phyloP scores from a whole-genome alignment of 2,113 vertebrate genomes.

The Syngnathoides biaculeatus region DNA sequence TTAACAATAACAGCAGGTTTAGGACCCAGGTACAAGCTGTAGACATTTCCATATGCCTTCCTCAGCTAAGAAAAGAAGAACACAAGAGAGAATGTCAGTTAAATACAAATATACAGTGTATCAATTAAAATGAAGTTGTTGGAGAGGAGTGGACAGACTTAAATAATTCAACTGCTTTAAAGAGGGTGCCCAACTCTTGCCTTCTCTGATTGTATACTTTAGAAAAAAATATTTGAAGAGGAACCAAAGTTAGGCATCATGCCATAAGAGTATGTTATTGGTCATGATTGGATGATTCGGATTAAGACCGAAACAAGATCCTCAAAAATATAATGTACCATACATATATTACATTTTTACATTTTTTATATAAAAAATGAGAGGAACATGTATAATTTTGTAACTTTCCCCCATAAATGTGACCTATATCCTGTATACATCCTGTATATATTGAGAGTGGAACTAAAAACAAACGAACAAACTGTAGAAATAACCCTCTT shows the following conservation, averaged over 20 bases:
- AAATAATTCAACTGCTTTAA: not conserved
- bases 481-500: too few species aligned
- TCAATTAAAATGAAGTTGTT: not conserved
- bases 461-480: too few species aligned
- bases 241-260: too few species aligned
- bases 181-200: not conserved
- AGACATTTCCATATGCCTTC: constrained; percentile 62
- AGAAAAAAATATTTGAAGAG: too few species aligned
- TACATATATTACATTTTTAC: too few species aligned
- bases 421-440: too few species aligned
- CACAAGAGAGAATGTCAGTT: not conserved
- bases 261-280: not conserved
- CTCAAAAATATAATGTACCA: not conserved
- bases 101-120: not conserved
- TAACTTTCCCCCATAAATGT: too few species aligned
- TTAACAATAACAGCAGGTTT: constrained; percentile 57
- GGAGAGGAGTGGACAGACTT: not conserved
- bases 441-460: too few species aligned
- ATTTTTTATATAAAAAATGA: too few species aligned
- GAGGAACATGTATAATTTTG: too few species aligned
- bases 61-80: constrained; percentile 45
- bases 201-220: too few species aligned
- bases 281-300: not conserved
- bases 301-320: not conserved
- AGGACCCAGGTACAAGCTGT: constrained; percentile 60